Conservation (phyloP, 2,888 invertebrate species). For the Diplazon laetatorius region DNA sequence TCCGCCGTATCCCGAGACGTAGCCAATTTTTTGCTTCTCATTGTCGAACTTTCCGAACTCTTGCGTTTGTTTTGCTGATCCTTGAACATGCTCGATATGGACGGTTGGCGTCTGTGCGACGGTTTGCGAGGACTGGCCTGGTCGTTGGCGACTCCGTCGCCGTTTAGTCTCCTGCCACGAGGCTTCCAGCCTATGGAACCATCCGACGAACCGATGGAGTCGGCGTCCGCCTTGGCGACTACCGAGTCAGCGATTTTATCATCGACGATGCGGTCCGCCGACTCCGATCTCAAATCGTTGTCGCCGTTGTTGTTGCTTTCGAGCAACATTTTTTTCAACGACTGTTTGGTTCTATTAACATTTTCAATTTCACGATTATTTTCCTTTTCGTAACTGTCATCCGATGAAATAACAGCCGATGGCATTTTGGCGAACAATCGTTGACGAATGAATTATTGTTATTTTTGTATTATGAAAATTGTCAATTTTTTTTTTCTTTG, state of each 20-base stretch:
- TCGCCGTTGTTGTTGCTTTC: constrained; percentile 32
- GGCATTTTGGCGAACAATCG: constrained; percentile 54
- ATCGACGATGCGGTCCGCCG: background rate
- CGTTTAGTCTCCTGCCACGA: constrained; percentile 36
- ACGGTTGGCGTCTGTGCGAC: constrained; percentile 1
- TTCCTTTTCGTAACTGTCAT: constrained; percentile 58
- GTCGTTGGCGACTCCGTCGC: background rate
- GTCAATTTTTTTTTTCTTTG: constrained; percentile 66
- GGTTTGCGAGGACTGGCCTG: constrained; percentile 2
- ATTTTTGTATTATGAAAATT: background rate
- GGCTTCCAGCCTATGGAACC: constrained; percentile 20
- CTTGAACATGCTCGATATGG: constrained; percentile 50
- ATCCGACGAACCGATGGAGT: constrained; percentile 24
- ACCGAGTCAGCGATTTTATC: constrained; percentile 1
- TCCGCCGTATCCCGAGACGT: constrained; percentile 52
- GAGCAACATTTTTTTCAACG: constrained; percentile 27
- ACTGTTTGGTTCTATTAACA: constrained; percentile 29
- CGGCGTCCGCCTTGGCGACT: background rate
- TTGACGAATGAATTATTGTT: too few relatives aligned
- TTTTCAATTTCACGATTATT: constrained; percentile 50
- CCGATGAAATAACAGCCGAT: constrained; percentile 54
- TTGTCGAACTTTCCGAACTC: background rate
- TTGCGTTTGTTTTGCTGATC: constrained; percentile 34
- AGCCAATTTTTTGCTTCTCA: constrained; percentile 18
- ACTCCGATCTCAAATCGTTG: constrained; percentile 7